Evolutionary conservation across 2,888 invertebrate species (phyloP), one percentile per base, ranked within the genome.

Genomic region (Phragmatobia fuliginosa): DNA sequence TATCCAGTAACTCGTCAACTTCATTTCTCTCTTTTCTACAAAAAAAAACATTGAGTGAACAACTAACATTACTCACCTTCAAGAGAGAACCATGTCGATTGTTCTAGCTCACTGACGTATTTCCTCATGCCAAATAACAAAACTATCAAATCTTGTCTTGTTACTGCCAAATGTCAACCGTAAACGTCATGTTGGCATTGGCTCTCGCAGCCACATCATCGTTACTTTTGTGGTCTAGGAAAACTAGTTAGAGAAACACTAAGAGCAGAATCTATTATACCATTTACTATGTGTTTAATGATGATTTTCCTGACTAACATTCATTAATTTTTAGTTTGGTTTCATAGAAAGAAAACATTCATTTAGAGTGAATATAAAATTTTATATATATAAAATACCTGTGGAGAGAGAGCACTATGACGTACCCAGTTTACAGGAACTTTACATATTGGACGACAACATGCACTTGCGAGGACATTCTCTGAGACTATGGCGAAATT

Each of bases 101-200:
- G 64, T 72, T 74, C 70, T 75, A 69, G 72, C 75, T 75, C 70
- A 73, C 68, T 73, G 72, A 72, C 68, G 78, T 68, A 69, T 74
- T 82, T 83, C 72, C 77, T 74, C 74, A 76, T 82, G 71, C 72
- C 66, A 76, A 58, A 73, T 73, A 72, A 75, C 65, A 21, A 49
- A 72, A 66, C 67, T 69, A 72, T 80, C 63, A 75, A 73, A 78
- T 75, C 70, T 73, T 66, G 73, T 75, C 65, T 73, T 56, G 70
- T 70, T 74, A 73, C 67, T 80, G 80, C 82, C 82, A 83, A 83
- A 76, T 73, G 63, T 78, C 76, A 75, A 74, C 67, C 69, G 31
- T 66, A 60, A 62, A 66, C 66, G 70, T 74, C 59, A 70, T 60
- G 56, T 45, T 79, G 70, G 66, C 71, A 69, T 65, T 62, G 63